phyloP scores from a whole-genome alignment of 2,113 vertebrate genomes.

The Nycticryphes semicollaris region DNA sequence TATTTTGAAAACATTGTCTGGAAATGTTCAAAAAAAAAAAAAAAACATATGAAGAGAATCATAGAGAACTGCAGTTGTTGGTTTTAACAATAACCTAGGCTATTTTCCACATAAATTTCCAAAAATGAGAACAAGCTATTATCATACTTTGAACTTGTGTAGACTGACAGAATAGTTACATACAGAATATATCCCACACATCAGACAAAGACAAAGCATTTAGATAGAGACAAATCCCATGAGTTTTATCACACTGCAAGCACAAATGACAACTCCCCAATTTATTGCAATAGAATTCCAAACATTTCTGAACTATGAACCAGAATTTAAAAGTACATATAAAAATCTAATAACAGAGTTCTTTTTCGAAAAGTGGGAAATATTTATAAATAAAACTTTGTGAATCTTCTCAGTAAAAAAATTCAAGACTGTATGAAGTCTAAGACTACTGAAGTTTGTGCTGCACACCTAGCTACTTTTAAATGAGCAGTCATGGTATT shows the following conservation, averaged over 20 bases:
- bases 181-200: not conserved
- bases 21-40: too few species aligned
- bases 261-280: not conserved
- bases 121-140: not conserved
- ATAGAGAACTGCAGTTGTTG: not conserved
- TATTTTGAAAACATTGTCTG: not conserved
- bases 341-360: not conserved
- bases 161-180: not conserved
- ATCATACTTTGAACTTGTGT: not conserved
- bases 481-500: not conserved
- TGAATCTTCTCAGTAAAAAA: not conserved
- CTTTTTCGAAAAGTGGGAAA: not conserved
- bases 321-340: not conserved
- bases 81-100: not conserved
- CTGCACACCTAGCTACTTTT: not conserved
- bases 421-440: not conserved
- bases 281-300: not conserved
- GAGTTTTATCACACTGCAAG: not conserved
- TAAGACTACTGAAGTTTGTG: not conserved
- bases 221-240: not conserved
- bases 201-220: not conserved
- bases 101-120: not conserved
- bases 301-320: not conserved
- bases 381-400: not conserved
- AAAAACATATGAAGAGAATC: not conserved